Conservation (phyloP, 2,797 vertebrate genomes). For the Petrocephalus sullivani region DNA sequence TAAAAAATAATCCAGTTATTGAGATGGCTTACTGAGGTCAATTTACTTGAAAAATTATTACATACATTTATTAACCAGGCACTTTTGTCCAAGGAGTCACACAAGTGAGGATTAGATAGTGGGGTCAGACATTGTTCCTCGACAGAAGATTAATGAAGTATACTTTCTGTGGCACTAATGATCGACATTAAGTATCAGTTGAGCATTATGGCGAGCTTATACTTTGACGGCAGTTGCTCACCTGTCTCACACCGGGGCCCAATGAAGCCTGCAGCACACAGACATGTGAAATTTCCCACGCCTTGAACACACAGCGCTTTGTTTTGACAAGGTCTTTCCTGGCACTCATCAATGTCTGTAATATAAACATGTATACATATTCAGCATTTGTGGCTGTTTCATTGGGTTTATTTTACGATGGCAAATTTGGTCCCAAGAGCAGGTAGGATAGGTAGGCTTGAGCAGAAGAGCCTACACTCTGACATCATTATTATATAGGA, state of each 20-base stretch:
- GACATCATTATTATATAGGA: neutral
- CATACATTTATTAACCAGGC: neutral
- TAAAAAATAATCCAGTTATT: slow-evolving; percentile 28
- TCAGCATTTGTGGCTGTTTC: slow-evolving; percentile 46
- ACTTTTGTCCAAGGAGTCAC: slow-evolving; percentile 16
- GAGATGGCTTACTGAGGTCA: neutral
- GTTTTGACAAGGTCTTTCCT: slow-evolving; percentile 59
- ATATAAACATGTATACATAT: slow-evolving; percentile 34
- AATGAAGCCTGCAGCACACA: slow-evolving; percentile 61
- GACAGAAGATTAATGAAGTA: neutral
- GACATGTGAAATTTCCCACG: slow-evolving; percentile 60
- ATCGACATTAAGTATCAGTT: neutral
- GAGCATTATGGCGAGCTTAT: neutral
- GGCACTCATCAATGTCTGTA: slow-evolving; percentile 68
- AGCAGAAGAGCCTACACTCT: slow-evolving; percentile 25
- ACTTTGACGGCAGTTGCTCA: slow-evolving; percentile 43
- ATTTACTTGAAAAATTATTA: neutral
- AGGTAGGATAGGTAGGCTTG: neutral
- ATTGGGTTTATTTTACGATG: neutral
- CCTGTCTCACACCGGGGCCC: slow-evolving; percentile 69
- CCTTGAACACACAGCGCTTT: slow-evolving; percentile 59
- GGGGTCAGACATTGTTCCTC: neutral
- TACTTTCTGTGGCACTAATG: neutral
- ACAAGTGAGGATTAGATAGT: neutral
- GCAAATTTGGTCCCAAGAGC: neutral